These are phyloP conservation scores for Calephelis nemesis DNA, from an alignment of 1,140 invertebrate species.

Conservation along the genomic window DNA sequence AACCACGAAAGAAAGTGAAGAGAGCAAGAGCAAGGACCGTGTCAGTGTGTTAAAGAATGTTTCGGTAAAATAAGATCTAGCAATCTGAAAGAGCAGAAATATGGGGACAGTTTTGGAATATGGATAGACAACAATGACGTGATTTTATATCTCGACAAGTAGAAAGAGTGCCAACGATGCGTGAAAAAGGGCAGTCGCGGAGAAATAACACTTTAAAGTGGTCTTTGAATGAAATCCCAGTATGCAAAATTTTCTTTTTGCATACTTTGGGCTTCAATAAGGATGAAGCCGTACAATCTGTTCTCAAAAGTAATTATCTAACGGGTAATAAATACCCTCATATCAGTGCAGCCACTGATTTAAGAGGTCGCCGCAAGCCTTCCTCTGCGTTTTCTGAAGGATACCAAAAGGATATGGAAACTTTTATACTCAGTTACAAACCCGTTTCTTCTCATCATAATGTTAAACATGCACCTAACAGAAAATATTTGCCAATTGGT, in stretches of 20 bases:
- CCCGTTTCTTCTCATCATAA: no score
- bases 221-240: not conserved
- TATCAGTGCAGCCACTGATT: not conserved
- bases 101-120: not conserved
- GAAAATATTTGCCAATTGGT: no score
- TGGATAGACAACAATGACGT: not conserved
- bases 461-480: no score
- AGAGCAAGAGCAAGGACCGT: no score
- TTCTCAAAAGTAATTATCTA: not conserved
- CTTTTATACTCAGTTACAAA: no score
- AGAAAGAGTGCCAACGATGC: not conserved
- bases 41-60: no score
- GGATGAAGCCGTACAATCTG: not conserved
- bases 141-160: slow-evolving; percentile 1
- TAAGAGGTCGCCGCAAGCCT: no score
- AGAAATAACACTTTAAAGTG: not conserved
- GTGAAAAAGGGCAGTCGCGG: not conserved
- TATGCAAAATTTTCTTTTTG: not conserved
- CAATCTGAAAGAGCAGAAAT: not conserved
- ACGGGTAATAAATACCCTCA: not conserved
- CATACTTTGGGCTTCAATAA: not conserved
- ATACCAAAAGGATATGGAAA: no score
- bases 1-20: fast-evolving
- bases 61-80: no score
- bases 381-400: no score